Evolutionary conservation across 2,888 invertebrate species (phyloP).

Genomic region (Cerastis rubricosa): DNA sequence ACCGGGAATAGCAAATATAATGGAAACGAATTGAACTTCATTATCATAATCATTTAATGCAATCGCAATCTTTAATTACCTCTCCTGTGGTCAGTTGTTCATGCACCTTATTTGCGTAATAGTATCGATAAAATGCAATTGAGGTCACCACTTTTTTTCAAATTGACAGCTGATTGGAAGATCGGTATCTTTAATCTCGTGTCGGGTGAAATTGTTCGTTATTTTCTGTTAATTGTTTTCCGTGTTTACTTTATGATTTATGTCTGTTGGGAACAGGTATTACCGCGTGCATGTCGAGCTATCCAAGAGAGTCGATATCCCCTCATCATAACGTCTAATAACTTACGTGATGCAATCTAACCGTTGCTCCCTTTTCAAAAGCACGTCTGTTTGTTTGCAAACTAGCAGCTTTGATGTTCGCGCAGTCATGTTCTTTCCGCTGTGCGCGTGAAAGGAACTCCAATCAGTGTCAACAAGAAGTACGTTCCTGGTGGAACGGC

Average conservation of each 20-base stretch:
- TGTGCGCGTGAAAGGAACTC: slow-evolving; percentile 58
- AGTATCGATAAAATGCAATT: slow-evolving; percentile 66
- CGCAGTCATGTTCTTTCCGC: slow-evolving; percentile 55
- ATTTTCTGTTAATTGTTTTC: slow-evolving; percentile 76
- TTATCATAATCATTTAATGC: slow-evolving; percentile 59
- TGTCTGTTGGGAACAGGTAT: slow-evolving; percentile 62
- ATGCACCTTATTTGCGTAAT: slow-evolving; percentile 60
- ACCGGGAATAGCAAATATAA: slow-evolving; percentile 42
- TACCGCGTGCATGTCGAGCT: slow-evolving; percentile 60
- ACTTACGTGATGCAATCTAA: slow-evolving; percentile 59
- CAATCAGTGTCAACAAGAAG: slow-evolving; percentile 65
- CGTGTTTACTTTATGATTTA: slow-evolving; percentile 71
- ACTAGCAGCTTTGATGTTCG: slow-evolving; percentile 52
- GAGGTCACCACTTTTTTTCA: slow-evolving; percentile 56
- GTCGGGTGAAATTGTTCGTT: slow-evolving; percentile 71
- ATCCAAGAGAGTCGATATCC: slow-evolving; percentile 63
- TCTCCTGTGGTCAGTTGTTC: slow-evolving; percentile 40
- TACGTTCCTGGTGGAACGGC: slow-evolving; percentile 48
- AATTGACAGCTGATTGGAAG: slow-evolving; percentile 79
- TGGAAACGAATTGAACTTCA: slow-evolving; percentile 47
- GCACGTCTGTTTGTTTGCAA: slow-evolving; percentile 45
- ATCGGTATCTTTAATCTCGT: slow-evolving; percentile 72
- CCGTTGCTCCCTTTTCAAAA: slow-evolving; percentile 57
- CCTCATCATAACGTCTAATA: slow-evolving; percentile 61
- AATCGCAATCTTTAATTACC: slow-evolving; percentile 57